Evolutionary conservation across 2,797 vertebrate species (phyloP), one percentile per base, ranked within the genome.

Genomic region (Rhinogobio ventralis): DNA sequence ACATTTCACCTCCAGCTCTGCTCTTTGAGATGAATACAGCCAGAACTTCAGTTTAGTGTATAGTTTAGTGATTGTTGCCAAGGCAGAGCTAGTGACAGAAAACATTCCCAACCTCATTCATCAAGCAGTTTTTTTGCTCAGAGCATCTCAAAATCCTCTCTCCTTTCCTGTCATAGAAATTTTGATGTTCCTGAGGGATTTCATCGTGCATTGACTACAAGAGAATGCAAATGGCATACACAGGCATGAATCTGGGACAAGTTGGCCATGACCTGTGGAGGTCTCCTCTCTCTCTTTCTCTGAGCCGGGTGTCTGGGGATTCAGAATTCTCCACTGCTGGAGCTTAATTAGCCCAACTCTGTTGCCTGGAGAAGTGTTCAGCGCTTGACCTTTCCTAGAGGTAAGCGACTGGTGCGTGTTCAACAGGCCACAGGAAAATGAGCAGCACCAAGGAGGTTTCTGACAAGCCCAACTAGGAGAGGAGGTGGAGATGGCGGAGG

Each of bases 311-410:
- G 69, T 92, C 93, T 91, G 87, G 88, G 92, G 89, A 92, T 90
- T 90, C 51, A 64, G 79, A 88, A 87, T 92, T 89, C 87, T 89
- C 90, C 88, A 88, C 81, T 86, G 79, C 90, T 49, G 25, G 83
- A 86, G 90, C 90, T 91, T 95, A 95, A 95, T 95, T 94, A 94
- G 93, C 85, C 80, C 66, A 79, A 88, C 89, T 86, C 77, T 88
- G 90, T 79, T 78, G 91, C 92, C 89, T 87, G 89, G 90, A 93
- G 92, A 93, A 90, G 89, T 85, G 89, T 88, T 93, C 91, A 92
- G 90, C 88, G 90, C 90, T 92, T 94, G 93, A 95, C 94, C 94
- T 94, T 95, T 94, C 82, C 76, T 88, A 92, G 93, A 92, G 90
- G 93, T 91, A 92, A 92, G 91, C 92, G 85, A 89, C 89, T 85